Evolutionary conservation across 2,797 vertebrate genomes (phyloP), one percentile per base, ranked within the genome.

Genomic region (Aldrovandia affinis): DNA sequence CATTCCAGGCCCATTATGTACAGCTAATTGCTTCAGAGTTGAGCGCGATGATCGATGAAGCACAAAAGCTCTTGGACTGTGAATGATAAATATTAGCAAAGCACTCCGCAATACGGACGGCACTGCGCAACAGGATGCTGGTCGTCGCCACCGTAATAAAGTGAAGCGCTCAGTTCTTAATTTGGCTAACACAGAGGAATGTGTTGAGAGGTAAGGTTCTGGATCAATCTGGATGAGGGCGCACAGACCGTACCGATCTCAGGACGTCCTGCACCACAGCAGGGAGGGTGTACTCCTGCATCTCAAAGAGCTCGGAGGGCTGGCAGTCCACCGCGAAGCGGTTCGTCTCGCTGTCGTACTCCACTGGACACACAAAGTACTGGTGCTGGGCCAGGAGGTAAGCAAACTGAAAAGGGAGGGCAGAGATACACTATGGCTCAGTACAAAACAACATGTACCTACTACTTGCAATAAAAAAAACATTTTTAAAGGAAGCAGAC

Each of bases 321-420:
- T 98, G 95, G 84, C 98, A 99, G 3, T 97, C 97, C 0, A 97
- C 95, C 0, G 96, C 96, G 68, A 99, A 99, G 77, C 97, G 92
- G 87, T 98, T 98, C 5, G 95, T 96, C 86, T 99, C 98, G 0
- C 97, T 97, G 91, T 96, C 96, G 88, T 97, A 97, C 83, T 97
- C 98, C 91, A 98, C 96, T 0, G 98, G 98, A 91, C 98, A 99
- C 83, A 98, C 97, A 83, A 98, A 99, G 94, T 97, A 98, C 90
- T 98, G 97, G 92, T 98, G 95, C 84, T 96, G 97, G 78, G 96
- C 94, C 85, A 99, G 93, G 65, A 99, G 89, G 87, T 97, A 97
- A 78, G 98, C 96, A 89, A 96, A 96, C 98, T 99, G 93, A 39
- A 88, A 89, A 85, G 75, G 61, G 92, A 90, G 9, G 82, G 77